phyloP scores from a whole-genome alignment of 2,113 vertebrate genomes.

The Perccottus glenii region DNA sequence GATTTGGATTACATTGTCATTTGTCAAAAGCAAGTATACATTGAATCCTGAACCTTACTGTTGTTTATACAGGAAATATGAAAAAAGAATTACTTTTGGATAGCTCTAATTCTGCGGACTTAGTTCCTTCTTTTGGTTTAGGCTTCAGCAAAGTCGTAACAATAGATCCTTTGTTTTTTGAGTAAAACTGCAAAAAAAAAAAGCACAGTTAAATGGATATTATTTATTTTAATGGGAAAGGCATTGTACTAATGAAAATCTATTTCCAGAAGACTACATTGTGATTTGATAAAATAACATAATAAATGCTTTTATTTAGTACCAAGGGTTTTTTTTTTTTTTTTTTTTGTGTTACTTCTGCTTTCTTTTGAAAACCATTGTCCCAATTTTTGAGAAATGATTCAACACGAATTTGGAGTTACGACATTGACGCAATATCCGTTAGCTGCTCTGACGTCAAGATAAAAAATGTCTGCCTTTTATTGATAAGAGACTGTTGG shows the following conservation, averaged over 20 bases:
- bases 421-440: not conserved
- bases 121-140: conserved; percentile 85
- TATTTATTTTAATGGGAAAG: not conserved
- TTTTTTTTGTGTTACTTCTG: too few relatives aligned
- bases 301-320: too few relatives aligned
- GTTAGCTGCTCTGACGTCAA: conserved; percentile 18
- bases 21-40: not conserved
- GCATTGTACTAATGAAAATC: not conserved
- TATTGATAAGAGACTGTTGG: conserved; percentile 37
- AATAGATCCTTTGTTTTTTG: conserved; percentile 85
- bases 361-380: too few relatives aligned
- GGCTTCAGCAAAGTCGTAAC: conserved; percentile 87
- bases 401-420: conserved; percentile 7
- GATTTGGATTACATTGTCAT: not conserved
- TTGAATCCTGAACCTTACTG: not conserved
- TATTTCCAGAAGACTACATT: too few relatives aligned
- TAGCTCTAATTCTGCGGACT: conserved; percentile 86
- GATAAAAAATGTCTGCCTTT: conserved; percentile 9
- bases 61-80: not conserved
- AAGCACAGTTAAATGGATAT: not conserved
- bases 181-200: conserved; percentile 83
- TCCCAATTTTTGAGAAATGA: not conserved
- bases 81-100: conserved; percentile 81
- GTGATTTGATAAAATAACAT: too few relatives aligned
- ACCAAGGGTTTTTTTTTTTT: too few relatives aligned